phyloP scores from a whole-genome alignment of 2,888 invertebrate genomes.

The Stenurella melanura region DNA sequence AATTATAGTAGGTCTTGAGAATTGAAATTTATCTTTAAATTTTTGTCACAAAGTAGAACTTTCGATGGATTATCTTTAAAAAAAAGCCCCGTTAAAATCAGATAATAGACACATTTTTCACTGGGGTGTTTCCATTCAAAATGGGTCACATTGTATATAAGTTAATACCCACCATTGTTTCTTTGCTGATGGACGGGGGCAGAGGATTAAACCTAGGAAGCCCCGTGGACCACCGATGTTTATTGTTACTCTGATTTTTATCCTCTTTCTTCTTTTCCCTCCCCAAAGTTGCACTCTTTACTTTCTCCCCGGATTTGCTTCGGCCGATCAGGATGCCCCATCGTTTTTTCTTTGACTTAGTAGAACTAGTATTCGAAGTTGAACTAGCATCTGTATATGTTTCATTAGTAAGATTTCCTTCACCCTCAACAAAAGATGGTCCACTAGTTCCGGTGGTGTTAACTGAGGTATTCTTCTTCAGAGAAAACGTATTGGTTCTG shows the following conservation, averaged over 20 bases:
- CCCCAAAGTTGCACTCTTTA: constrained; percentile 82
- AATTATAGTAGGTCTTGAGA: no score
- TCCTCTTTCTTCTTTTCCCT: constrained; percentile 78
- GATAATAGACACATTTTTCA: no score
- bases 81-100: no score
- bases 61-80: no score
- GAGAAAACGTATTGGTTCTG: constrained; percentile 62
- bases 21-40: no score
- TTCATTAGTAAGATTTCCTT: constrained; percentile 48
- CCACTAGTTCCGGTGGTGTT: constrained; percentile 41
- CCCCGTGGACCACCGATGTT: constrained; percentile 84
- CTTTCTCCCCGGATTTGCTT: constrained; percentile 76
- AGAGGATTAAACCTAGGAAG: constrained; percentile 82
- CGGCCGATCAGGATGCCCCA: constrained; percentile 83
- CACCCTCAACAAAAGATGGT: constrained; percentile 48
- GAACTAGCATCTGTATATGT: constrained; percentile 58
- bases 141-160: no score
- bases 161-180: constrained; percentile 80
- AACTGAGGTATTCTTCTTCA: constrained; percentile 55
- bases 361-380: constrained; percentile 59
- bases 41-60: no score
- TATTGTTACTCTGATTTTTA: constrained; percentile 74
- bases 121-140: no score
- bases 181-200: constrained; percentile 86
- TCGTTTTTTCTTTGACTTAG: constrained; percentile 75